Evolutionary conservation across 2,888 invertebrate genomes (phyloP), one percentile per base, ranked within the genome.

Genomic region (Synanthedon formicaeformis): DNA sequence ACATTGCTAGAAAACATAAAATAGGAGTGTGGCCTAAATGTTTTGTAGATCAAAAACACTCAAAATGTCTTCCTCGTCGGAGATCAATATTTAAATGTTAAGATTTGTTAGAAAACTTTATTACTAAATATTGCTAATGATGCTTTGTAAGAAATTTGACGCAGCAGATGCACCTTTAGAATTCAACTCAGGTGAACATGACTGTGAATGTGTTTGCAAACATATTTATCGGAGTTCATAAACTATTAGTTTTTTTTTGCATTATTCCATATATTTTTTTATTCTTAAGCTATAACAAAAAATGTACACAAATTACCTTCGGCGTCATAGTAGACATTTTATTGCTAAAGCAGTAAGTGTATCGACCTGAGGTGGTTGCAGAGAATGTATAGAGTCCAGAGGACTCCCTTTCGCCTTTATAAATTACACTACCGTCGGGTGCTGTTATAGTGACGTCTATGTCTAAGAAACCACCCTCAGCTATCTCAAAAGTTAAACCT

Each of bases 261-360:
- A n/a, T n/a, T n/a, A n/a, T n/a, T n/a, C n/a, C n/a, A n/a, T n/a
- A n/a, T n/a, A n/a, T n/a, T n/a, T n/a, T n/a, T n/a, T n/a, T n/a
- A n/a, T n/a, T n/a, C n/a, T n/a, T 34, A 11, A 45, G 4, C 2
- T 14, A 45, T 2, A 45, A 45, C 45, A 13, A 45, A 45, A 13
- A 45, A 13, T 45, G 8, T 11, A 45, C 11, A 16, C 49, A n/a
- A n/a, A n/a, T 12, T 55, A 81, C 90, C 88, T 98, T 98, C 0
- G 99, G 99, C 13, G 99, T 98, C 96, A 99, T 97, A 50, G 99
- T 98, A 40, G 98, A 98, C 95, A 98, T 98, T 81, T 96, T 94
- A 86, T 99, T 99, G 70, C 96, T 96, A 77, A 99, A 99, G 84
- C 99, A 99, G 69, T 98, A 99, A 1, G 95, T 97, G 81, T 99